phyloP scores from a whole-genome alignment of 2,113 vertebrate species.

The Aleadryas rufinucha region DNA sequence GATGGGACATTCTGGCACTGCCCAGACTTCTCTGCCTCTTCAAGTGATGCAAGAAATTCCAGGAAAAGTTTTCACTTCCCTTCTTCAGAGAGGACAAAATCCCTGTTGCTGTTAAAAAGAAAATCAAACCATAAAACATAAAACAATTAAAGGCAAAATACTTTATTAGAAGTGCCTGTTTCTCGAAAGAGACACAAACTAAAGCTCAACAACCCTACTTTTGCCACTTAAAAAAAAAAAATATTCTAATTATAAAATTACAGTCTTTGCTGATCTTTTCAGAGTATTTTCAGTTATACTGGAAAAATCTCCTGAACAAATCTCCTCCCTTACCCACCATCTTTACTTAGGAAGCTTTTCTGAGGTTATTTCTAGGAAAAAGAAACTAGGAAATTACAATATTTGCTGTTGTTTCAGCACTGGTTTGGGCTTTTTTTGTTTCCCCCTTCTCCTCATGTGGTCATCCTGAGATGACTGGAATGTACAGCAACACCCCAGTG shows the following conservation, averaged over 20 bases:
- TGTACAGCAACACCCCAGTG: neutral
- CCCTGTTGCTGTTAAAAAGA: neutral
- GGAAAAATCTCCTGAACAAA: neutral
- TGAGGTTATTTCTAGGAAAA: conserved; percentile 20
- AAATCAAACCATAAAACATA: neutral
- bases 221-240: neutral
- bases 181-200: neutral
- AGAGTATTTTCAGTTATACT: neutral
- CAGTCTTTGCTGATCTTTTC: neutral
- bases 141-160: neutral
- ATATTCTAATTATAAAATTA: neutral
- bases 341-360: neutral
- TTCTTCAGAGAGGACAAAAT: neutral
- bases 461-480: neutral
- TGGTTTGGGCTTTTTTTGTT: neutral
- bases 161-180: neutral
- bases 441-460: neutral
- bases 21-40: neutral
- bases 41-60: neutral
- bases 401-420: conserved; percentile 7
- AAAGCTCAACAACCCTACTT: neutral
- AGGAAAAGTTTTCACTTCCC: neutral
- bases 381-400: conserved; percentile 5
- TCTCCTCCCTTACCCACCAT: neutral
- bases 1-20: neutral